phyloP scores from a whole-genome alignment of 2,888 invertebrate species.

The Merodon equestris region DNA sequence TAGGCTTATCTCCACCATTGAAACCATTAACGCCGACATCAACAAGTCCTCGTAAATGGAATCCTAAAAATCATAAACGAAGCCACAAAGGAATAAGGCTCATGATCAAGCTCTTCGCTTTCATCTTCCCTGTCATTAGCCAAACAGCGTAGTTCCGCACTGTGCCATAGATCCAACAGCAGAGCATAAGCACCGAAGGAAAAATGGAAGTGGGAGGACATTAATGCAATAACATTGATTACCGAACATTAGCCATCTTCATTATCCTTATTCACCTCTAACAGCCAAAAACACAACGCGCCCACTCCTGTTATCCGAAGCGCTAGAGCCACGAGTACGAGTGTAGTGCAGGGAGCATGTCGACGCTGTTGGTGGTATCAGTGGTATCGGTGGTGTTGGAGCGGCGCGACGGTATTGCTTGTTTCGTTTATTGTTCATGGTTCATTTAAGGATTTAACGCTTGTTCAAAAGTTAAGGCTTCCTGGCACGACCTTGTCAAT shows the following conservation, averaged over 20 bases:
- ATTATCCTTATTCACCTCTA: conserved; percentile 52
- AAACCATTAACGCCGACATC: conserved; percentile 6
- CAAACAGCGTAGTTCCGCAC: conserved; percentile 11
- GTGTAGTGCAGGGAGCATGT: conserved; percentile 7
- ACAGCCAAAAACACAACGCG: neutral
- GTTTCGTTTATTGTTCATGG: conserved; percentile 62
- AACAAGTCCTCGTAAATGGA: conserved; percentile 38
- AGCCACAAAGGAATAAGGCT: conserved; percentile 34
- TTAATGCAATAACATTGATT: conserved; percentile 61
- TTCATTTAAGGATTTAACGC: conserved; percentile 55
- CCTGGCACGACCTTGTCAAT: conserved; percentile 55
- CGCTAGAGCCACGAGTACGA: no score
- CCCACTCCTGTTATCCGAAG: no score
- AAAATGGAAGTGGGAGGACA: conserved; percentile 5
- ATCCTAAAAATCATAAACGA: conserved; percentile 34
- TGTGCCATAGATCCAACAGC: neutral
- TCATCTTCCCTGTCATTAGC: conserved; percentile 12
- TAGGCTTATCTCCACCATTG: no score
- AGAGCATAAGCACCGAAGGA: neutral
- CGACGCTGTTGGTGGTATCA: neutral
- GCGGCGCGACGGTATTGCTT: conserved; percentile 30
- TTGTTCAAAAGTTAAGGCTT: conserved; percentile 57
- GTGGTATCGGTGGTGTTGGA: conserved; percentile 14
- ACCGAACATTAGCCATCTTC: conserved; percentile 58
- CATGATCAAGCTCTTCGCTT: conserved; percentile 3